A percentile compares a stretch with the other conserved stretches of the same genome.
phyloP scores from a whole-genome alignment of 1,140 invertebrate species.

The Meloidogyne floridensis region DNA sequence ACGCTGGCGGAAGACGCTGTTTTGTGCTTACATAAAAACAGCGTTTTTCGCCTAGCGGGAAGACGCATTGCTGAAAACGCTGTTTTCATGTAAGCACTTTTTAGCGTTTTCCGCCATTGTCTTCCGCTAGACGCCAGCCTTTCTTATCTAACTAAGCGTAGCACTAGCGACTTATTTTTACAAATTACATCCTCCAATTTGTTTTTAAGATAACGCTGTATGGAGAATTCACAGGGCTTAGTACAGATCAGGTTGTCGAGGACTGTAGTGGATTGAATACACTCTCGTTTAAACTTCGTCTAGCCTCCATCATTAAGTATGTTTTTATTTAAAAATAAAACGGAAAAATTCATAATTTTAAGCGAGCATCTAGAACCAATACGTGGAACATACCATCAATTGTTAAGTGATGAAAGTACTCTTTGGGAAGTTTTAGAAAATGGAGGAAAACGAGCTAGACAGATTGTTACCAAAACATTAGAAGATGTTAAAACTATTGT shows the following conservation, averaged over 20 bases:
- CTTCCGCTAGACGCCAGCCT: no score
- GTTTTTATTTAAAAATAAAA: neutral
- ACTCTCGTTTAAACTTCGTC: conserved; percentile 34
- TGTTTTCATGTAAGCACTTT: no score
- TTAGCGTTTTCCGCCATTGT: no score
- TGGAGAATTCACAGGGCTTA: conserved; percentile 32
- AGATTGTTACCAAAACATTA: conserved; percentile 32
- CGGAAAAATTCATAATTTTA: neutral
- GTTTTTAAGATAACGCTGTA: conserved; percentile 33
- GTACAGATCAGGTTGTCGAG: conserved; percentile 28
- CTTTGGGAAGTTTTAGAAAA: neutral
- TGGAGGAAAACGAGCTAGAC: neutral
- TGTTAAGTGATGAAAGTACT: neutral
- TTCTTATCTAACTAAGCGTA: no score
- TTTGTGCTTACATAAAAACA: no score
- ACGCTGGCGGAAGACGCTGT: no score
- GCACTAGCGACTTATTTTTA: no score
- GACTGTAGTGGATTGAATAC: conserved; percentile 41
- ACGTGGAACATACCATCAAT: neutral
- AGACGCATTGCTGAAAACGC: no score
- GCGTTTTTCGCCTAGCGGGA: no score
- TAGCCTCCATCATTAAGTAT: conserved; percentile 13
- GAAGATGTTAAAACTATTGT: conserved; percentile 44
- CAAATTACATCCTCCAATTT: neutral
- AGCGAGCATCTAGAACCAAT: conserved; percentile 18